These are phyloP conservation scores for Drosophila neonasuta DNA, from an alignment of 2,888 invertebrate species.

Conservation along the genomic window DNA sequence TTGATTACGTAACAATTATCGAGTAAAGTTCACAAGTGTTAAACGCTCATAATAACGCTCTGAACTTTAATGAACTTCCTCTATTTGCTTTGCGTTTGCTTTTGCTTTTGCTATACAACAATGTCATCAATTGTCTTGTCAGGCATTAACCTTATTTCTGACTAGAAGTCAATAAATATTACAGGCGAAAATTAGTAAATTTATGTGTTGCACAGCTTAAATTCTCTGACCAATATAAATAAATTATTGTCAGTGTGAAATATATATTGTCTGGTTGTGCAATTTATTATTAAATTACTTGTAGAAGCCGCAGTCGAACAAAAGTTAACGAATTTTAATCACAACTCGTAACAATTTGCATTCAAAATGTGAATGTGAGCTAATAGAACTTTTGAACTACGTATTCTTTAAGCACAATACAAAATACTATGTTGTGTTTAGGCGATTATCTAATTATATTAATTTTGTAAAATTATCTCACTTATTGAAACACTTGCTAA, in stretches of 20 bases:
- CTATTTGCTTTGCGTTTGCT: background rate
- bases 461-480: background rate
- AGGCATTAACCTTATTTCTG: slow-evolving; percentile 4
- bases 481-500: slow-evolving; percentile 15
- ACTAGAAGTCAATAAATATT: background rate
- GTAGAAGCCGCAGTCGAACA: background rate
- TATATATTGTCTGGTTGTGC: slow-evolving; percentile 4
- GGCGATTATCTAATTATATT: background rate
- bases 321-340: background rate
- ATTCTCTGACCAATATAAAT: slow-evolving; percentile 1
- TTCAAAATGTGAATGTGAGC: background rate
- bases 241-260: slow-evolving; percentile 2
- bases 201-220: background rate
- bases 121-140: slow-evolving; percentile 21
- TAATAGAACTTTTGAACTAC: background rate
- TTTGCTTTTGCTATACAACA: slow-evolving; percentile 4
- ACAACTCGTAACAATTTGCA: background rate
- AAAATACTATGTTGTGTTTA: background rate
- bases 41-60: background rate
- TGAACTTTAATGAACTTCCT: slow-evolving; percentile 14
- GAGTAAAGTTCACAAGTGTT: slow-evolving; percentile 30
- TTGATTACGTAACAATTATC: slow-evolving; percentile 55
- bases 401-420: background rate
- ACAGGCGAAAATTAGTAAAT: background rate
- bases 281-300: slow-evolving; percentile 1